These are phyloP conservation scores for Xiphophorus couchianus DNA, from an alignment of 2,113 vertebrate genomes.

Conservation along the genomic window DNA sequence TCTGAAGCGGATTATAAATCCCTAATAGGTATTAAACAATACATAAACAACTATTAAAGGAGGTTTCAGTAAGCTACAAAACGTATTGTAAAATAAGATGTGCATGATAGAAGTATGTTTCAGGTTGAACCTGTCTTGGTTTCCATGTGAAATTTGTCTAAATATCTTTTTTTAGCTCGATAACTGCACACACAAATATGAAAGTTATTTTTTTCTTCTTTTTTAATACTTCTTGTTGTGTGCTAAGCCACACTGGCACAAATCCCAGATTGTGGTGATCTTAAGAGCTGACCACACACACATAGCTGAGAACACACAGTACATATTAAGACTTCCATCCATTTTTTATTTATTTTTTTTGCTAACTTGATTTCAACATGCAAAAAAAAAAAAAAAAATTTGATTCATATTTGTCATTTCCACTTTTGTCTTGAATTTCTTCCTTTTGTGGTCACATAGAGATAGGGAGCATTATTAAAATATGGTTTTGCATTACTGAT, in stretches of 20 bases:
- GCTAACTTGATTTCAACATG: constrained; percentile 59
- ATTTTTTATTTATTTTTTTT: constrained; percentile 43
- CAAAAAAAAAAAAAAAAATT: constrained; percentile 66
- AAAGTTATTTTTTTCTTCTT: neutral
- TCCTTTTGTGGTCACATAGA: constrained; percentile 28
- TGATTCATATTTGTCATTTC: constrained; percentile 63
- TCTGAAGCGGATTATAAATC: no score
- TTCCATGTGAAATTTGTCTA: no score
- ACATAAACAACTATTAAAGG: no score
- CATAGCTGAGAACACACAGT: constrained; percentile 66
- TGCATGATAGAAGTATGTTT: no score
- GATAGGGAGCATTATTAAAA: constrained; percentile 50
- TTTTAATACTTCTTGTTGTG: constrained; percentile 38
- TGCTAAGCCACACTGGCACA: constrained; percentile 45
- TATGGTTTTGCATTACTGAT: constrained; percentile 45
- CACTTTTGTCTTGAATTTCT: constrained; percentile 24
- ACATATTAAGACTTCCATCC: constrained; percentile 13
- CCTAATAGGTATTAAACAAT: no score
- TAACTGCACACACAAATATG: neutral
- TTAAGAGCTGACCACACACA: constrained; percentile 68
- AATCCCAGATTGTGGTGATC: constrained; percentile 64
- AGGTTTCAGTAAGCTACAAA: no score
- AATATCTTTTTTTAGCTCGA: no score
- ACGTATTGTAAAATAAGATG: no score
- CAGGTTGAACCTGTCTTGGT: no score